Base-by-base conservation (phyloP, 1,140 invertebrate species). In the Tribolium castaneum region DNA sequence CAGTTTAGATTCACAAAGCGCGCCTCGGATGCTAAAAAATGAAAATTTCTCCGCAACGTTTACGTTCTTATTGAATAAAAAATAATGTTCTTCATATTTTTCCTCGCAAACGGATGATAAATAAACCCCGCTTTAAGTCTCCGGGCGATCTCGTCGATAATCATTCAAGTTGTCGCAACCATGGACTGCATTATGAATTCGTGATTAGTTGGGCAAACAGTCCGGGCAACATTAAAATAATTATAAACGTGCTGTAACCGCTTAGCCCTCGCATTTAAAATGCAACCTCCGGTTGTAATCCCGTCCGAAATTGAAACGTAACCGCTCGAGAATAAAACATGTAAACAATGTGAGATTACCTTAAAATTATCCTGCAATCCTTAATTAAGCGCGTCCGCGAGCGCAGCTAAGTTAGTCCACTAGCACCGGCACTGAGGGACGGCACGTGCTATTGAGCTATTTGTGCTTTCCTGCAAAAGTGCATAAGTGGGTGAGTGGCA, bases 81-180 rank as follows among this genome's bases (percentile, higher is more conserved):
- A 25, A 59, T 59, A 59, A 59, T 59, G 54, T 59, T 59, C 54
- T 59, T 59, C 54, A 59, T 59, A 4, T 59, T 59, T 59, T 59
- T 56, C 3, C 3, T 39, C 13, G 52, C 51, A 59, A 25, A 59
- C 19, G 54, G 54, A 25, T 19, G 54, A 59, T 59, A 59, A 59
- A 59, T 59, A 54, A 54, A 54, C 6, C 1, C 12, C 12, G n/a
- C 3, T n/a, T 54, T 54, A 7, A 56, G 16, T 14, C 1, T 56
- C 0, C 1, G 16, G 12, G 3, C 13, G 9, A 19, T 19, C 13
- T 16, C 7, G 52, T 56, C 3, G 14, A 54, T 54, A 50, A 50
- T 6, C 9, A 50, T 50, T 13, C 45, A n/a, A n/a, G 2, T 50
- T 13, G 45, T 6, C 45, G 45, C 12, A 13, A 50, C 45, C 2